Conservation (phyloP, 2,113 vertebrate species). For the Ctenomys sociabilis region DNA sequence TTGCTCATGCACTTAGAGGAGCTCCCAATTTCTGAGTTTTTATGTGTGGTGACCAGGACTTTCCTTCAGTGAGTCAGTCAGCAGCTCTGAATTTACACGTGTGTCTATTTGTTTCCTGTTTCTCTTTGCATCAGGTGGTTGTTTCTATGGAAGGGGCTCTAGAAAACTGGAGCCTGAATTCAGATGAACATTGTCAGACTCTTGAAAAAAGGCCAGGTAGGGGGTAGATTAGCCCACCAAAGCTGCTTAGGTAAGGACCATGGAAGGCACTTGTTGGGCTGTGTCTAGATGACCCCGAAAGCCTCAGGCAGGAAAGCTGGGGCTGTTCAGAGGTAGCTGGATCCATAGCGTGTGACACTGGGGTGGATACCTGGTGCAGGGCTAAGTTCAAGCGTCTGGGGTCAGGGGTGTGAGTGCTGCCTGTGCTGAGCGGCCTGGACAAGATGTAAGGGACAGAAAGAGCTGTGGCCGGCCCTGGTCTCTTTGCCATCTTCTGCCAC, state of each 20-base stretch:
- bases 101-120: not conserved
- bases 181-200: slow-evolving; percentile 27
- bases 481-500: not conserved
- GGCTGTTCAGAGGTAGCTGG: too few species aligned
- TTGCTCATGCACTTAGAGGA: not conserved
- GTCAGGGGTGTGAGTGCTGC: too few species aligned
- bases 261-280: not conserved
- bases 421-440: too few species aligned
- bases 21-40: not conserved
- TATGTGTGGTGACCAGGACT: not conserved
- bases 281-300: too few species aligned
- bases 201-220: not conserved
- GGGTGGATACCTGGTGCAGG: too few species aligned
- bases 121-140: not conserved
- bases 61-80: not conserved
- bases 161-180: slow-evolving; percentile 36
- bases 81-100: not conserved
- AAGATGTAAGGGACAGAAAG: too few species aligned
- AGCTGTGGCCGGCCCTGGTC: too few species aligned
- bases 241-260: not conserved
- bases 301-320: too few species aligned
- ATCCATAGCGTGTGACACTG: too few species aligned
- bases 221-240: not conserved
- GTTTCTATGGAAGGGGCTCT: slow-evolving; percentile 5
- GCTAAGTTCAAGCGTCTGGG: too few species aligned